These are phyloP conservation scores for Poeciliopsis paucimaculata DNA, from an alignment of 2,797 vertebrate species.

Conservation along the genomic window DNA sequence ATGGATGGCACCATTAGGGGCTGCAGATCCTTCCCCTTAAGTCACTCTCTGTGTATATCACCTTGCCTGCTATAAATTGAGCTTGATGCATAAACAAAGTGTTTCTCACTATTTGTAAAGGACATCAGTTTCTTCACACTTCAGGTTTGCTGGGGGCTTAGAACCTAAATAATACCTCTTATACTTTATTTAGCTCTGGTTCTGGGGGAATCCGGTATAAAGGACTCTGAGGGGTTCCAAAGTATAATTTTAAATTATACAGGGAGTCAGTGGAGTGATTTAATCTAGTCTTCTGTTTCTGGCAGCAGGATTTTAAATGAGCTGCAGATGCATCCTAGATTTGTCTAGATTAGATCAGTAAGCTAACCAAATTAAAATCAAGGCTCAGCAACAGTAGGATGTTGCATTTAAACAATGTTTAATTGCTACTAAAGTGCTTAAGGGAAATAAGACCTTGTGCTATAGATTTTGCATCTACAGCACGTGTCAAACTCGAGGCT, in stretches of 20 bases:
- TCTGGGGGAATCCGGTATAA: neutral
- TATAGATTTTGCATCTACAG: too few relatives aligned
- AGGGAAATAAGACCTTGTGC: neutral
- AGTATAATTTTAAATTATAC: neutral
- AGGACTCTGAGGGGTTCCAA: neutral
- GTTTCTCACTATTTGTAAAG: neutral
- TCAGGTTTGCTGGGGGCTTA: neutral
- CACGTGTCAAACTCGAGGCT: too few relatives aligned
- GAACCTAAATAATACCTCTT: neutral
- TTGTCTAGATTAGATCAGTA: neutral
- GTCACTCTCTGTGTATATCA: conserved; percentile 38
- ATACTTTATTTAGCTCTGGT: neutral
- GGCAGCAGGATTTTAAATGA: neutral
- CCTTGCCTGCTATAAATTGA: conserved; percentile 21
- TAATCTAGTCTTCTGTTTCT: neutral
- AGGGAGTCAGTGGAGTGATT: neutral
- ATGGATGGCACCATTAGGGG: conserved; percentile 67
- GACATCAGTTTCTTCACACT: neutral
- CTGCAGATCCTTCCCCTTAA: conserved; percentile 11
- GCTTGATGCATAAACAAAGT: conserved; percentile 14
- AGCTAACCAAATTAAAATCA: neutral
- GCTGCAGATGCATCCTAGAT: neutral
- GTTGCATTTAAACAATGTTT: neutral
- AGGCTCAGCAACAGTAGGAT: neutral
- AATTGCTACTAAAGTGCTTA: neutral